Conservation (phyloP, 2,888 invertebrate genomes). For the Melinaea marsaeus region DNA sequence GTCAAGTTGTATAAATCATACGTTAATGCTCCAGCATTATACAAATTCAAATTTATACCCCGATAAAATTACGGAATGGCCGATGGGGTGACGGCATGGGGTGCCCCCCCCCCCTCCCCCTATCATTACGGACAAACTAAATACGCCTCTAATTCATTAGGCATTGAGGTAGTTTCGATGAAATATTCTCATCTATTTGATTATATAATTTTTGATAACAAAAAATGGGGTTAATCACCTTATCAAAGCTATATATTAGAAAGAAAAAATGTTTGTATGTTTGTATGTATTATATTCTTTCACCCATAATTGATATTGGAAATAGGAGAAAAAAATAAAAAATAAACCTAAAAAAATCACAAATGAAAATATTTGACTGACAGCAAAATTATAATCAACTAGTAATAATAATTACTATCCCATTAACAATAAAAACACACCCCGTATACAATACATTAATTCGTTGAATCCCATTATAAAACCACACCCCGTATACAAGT, state of each 20-base stretch:
- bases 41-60: conserved; percentile 79
- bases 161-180: conserved; percentile 33
- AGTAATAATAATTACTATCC: too few species aligned
- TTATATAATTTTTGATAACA: neutral
- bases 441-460: too few species aligned
- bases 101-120: conserved; percentile 44
- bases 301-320: too few species aligned
- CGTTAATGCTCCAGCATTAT: conserved; percentile 76
- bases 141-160: conserved; percentile 71
- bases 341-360: too few species aligned
- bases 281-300: too few species aligned
- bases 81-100: conserved; percentile 41
- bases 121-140: conserved; percentile 56
- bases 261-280: too few species aligned
- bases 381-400: too few species aligned
- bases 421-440: too few species aligned
- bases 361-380: too few species aligned
- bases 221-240: conserved; percentile 19
- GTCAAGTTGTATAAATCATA: conserved; percentile 77
- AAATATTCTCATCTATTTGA: conserved; percentile 28
- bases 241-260: neutral
- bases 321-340: too few species aligned
- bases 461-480: conserved; percentile 37
- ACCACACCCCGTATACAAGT: conserved; percentile 54
- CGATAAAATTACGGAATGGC: conserved; percentile 77